These are phyloP conservation scores for Coleophora flavipennella DNA, from an alignment of 2,888 invertebrate genomes.

Conservation along the genomic window DNA sequence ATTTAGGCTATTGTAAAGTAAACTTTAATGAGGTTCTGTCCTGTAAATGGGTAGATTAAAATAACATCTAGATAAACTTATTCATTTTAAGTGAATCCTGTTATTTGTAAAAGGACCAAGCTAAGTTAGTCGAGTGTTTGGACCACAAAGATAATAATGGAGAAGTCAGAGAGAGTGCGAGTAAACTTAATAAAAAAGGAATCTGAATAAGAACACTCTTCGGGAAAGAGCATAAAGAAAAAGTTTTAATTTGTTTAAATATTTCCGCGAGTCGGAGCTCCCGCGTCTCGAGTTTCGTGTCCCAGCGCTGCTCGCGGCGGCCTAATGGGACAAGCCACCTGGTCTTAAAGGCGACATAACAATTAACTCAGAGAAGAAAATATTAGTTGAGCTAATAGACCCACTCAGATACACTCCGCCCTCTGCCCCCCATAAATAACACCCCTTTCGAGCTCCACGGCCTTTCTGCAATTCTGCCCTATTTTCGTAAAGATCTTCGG, in stretches of 20 bases:
- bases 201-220: constrained; percentile 47
- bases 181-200: constrained; percentile 46
- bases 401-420: constrained; percentile 59
- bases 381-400: constrained; percentile 68
- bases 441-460: constrained; percentile 47
- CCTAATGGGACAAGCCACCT: constrained; percentile 67
- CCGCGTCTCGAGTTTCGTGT: constrained; percentile 53
- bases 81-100: no score
- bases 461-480: constrained; percentile 50
- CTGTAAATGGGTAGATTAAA: no score
- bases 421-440: constrained; percentile 62
- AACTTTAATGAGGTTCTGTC: no score
- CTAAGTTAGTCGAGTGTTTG: no score
- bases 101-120: no score
- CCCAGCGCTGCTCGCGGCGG: constrained; percentile 48
- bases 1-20: no score
- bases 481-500: constrained; percentile 60
- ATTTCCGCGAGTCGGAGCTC: constrained; percentile 50
- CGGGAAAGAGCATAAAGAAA: constrained; percentile 51
- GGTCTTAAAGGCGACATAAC: constrained; percentile 67
- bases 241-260: constrained; percentile 71
- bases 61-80: no score
- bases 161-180: constrained; percentile 29
- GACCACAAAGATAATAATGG: constrained; percentile 9
- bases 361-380: constrained; percentile 68